Evolutionary conservation across 1,140 invertebrate species (phyloP).

Genomic region (Eufriesea mexicana): DNA sequence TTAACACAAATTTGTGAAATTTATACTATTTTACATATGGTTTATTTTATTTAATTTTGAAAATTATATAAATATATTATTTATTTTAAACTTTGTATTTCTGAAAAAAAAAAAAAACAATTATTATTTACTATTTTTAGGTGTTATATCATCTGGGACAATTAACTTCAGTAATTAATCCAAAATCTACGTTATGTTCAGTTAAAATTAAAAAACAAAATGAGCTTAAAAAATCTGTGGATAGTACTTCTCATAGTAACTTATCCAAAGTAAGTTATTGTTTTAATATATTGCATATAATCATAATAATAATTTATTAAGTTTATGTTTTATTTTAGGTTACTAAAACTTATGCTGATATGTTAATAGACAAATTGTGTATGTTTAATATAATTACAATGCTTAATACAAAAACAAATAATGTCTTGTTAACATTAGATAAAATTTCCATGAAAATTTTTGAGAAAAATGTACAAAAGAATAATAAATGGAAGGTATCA

Average conservation of each 20-base stretch:
- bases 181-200: constrained; percentile 70
- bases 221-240: constrained; percentile 57
- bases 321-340: constrained; percentile 68
- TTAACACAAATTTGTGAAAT: neutral
- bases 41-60: neutral
- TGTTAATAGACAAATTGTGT: constrained; percentile 68
- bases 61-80: neutral
- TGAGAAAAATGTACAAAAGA: constrained; percentile 59
- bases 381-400: constrained; percentile 56
- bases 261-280: constrained; percentile 70
- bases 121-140: constrained; percentile 65
- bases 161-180: constrained; percentile 74
- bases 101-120: constrained; percentile 21
- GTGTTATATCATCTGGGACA: constrained; percentile 80
- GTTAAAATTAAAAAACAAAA: constrained; percentile 66
- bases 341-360: constrained; percentile 73
- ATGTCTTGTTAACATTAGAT: constrained; percentile 66
- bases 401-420: constrained; percentile 63
- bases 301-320: constrained; percentile 28
- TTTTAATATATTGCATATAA: neutral
- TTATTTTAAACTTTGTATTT: neutral
- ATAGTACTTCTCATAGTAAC: constrained; percentile 70
- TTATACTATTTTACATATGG: neutral
- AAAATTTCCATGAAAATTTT: constrained; percentile 59
- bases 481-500: constrained; percentile 76